Evolutionary conservation across 2,888 invertebrate genomes (phyloP), one percentile per base, ranked within the genome.

Genomic region (Callyntrura sp.): DNA sequence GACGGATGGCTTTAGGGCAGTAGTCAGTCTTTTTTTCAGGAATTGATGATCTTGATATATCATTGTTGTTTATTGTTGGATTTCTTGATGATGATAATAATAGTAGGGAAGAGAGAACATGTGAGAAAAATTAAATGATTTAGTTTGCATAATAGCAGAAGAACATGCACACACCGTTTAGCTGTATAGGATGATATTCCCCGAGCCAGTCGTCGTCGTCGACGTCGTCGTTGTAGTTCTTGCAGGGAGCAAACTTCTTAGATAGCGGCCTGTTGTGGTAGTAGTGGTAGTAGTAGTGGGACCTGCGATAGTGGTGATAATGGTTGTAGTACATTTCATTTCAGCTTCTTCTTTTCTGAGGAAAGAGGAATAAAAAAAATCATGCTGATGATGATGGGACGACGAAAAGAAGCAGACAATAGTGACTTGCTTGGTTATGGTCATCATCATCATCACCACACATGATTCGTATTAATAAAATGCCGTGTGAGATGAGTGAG

Each of bases 101-200:
- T 86, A 90, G 86, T 87, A 84, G 86, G 87, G 60, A 28, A 76
- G 68, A 25, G 73, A 86, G 25, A 79, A 84, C 86, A 90, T 90
- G 87, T 90, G 90, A 90, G 90, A 90, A 90, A 86, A 90, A 90
- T 87, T 90, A 87, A 90, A 90, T 90, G 90, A 90, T 87, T 90
- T 87, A 87, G 28, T 90, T 86, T 90, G 90, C 90, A 90, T 84
- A 87, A 79, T 90, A 82, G 55, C 57, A 35, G n/a, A 28, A 55
- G n/a, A 28, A 55, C 55, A 76, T 51, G 51, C 76, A 51, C 76
- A 76, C 48, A 51, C 51, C 8, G 43, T 45, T 23, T 45, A 45
- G 12, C 14, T 70, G 5, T 62, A 8, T 17, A 28, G 11, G 14
- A 57, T 57, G 17, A 17, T 57, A 17, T 14, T 35, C 35, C 35